Evolutionary conservation across 2,113 vertebrate genomes (phyloP).

Genomic region (Microtus montanus): DNA sequence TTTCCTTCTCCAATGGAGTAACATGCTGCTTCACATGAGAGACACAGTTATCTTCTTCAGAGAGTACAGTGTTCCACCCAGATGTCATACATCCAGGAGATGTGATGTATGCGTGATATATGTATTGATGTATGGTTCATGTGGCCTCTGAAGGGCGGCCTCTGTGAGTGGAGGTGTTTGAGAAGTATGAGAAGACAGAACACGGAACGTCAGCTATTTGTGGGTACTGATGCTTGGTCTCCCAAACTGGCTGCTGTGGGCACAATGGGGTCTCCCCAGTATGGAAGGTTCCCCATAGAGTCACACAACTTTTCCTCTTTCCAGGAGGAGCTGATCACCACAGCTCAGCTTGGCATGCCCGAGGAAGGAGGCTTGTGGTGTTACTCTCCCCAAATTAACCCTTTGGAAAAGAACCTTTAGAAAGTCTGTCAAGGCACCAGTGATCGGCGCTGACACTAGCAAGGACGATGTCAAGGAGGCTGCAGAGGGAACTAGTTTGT

Average conservation of each 20-base stretch:
- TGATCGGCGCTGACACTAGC: no score
- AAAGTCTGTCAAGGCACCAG: background rate
- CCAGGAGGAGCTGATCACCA: background rate
- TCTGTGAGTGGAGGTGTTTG: fast-evolving
- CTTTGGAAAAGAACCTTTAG: background rate
- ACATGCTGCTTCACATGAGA: background rate
- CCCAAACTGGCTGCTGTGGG: background rate
- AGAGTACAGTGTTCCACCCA: fast-evolving
- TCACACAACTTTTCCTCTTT: background rate
- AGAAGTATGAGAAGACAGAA: background rate
- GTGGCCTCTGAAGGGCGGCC: no score
- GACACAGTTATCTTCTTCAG: background rate
- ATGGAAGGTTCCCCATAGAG: no score
- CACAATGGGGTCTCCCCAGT: fast-evolving
- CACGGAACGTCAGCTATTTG: background rate
- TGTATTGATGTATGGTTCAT: fast-evolving
- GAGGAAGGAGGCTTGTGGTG: background rate
- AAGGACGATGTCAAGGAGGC: no score
- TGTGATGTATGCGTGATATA: background rate
- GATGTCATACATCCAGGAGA: fast-evolving
- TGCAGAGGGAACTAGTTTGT: background rate
- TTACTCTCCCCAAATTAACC: background rate
- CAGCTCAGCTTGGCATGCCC: background rate
- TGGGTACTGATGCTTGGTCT: no score
- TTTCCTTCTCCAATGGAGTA: background rate